These are phyloP conservation scores for Pseudonaja textilis DNA, from an alignment of 2,113 vertebrate species.

Conservation along the genomic window DNA sequence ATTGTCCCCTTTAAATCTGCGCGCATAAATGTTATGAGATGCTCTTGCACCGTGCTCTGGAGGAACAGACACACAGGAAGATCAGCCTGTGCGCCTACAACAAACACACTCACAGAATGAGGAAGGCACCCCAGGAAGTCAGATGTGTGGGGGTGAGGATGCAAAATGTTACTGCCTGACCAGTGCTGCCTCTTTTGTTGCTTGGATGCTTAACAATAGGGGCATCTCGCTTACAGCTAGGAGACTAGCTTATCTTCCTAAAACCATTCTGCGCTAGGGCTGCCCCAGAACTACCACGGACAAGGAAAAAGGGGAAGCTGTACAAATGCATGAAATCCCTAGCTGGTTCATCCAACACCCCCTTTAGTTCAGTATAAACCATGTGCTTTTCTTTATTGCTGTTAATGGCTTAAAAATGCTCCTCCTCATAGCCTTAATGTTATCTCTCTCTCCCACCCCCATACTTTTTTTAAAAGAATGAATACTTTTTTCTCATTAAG, in stretches of 20 bases:
- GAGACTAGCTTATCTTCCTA: not conserved
- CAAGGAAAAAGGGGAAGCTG: not conserved
- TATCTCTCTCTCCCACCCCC: not conserved
- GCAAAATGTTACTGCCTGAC: not conserved
- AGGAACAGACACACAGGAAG: not conserved
- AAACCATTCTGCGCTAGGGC: not conserved
- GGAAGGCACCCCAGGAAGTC: not conserved
- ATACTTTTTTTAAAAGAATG: not conserved
- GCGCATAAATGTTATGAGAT: rapidly evolving
- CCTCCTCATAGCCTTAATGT: not conserved
- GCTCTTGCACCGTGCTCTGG: rapidly evolving
- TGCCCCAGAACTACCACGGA: not conserved
- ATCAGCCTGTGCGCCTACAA: not conserved
- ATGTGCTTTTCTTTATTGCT: not conserved
- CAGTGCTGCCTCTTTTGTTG: not conserved
- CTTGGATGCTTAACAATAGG: not conserved
- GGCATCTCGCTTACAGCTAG: not conserved
- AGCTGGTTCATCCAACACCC: not conserved
- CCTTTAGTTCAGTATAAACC: not conserved
- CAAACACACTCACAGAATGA: not conserved
- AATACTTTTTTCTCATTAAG: not conserved
- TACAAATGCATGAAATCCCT: not conserved
- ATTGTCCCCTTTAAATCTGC: not conserved
- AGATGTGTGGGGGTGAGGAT: not conserved
- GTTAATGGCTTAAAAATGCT: not conserved